These are phyloP conservation scores for Lepidurus couesii DNA, from an alignment of 1,140 invertebrate species.

Conservation along the genomic window DNA sequence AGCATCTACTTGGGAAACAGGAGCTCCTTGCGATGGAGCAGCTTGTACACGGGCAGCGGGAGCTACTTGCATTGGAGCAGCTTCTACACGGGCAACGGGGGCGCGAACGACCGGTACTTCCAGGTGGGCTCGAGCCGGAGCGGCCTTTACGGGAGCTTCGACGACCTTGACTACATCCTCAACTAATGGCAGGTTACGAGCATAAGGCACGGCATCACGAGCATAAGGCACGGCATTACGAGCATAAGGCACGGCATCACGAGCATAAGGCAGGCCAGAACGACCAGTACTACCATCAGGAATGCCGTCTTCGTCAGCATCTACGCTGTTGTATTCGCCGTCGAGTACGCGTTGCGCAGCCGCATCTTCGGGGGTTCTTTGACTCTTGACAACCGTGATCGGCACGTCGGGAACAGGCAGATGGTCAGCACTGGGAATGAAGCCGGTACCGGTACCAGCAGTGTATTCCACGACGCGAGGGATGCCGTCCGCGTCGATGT, in stretches of 20 bases:
- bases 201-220: neutral
- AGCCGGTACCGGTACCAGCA: slow-evolving; percentile 62
- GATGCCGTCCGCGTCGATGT: slow-evolving; percentile 61
- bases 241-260: neutral
- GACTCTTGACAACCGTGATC: neutral
- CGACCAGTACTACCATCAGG: slow-evolving; percentile 4
- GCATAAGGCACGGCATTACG: neutral
- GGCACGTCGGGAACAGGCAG: slow-evolving; percentile 31
- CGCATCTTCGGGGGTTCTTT: slow-evolving; percentile 23
- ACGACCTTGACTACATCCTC: neutral
- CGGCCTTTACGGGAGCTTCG: neutral
- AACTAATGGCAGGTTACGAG: neutral
- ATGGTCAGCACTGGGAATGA: slow-evolving; percentile 41
- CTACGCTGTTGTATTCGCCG: slow-evolving; percentile 28
- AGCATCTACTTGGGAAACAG: too few species aligned
- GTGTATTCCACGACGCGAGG: slow-evolving; percentile 64
- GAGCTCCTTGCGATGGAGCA: slow-evolving; percentile 11
- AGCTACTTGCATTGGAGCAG: neutral
- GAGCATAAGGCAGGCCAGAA: neutral
- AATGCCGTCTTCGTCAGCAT: slow-evolving; percentile 34
- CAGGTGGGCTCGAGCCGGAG: neutral
- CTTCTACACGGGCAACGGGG: neutral
- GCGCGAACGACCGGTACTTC: neutral
- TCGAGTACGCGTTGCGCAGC: slow-evolving; percentile 26
- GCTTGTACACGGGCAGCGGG: slow-evolving; percentile 2